Evolutionary conservation across 2,888 invertebrate species (phyloP).

Genomic region (Drosophila testacea): DNA sequence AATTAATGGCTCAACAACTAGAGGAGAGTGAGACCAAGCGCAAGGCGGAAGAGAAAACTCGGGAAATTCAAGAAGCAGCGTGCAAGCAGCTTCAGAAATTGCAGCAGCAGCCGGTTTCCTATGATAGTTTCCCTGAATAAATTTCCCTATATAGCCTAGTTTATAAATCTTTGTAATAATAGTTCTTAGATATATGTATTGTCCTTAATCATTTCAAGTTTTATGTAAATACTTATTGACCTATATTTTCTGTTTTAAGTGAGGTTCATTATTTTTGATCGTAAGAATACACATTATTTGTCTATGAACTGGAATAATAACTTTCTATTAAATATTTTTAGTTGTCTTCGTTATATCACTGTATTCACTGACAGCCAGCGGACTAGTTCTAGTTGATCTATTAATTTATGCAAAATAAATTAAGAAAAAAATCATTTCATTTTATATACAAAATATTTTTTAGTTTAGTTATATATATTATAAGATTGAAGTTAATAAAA

Average conservation of each 20-base stretch:
- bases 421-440: too few relatives aligned
- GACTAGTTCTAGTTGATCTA: too few relatives aligned
- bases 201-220: background rate
- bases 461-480: too few relatives aligned
- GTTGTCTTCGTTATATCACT: too few relatives aligned
- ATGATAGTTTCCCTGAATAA: background rate
- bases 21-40: conserved; percentile 11
- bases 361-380: too few relatives aligned
- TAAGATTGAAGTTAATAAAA: too few relatives aligned
- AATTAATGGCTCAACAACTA: conserved; percentile 7
- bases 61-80: conserved; percentile 17
- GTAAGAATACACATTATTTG: background rate
- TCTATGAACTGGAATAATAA: background rate
- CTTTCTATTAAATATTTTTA: background rate
- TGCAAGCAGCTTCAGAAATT: conserved; percentile 11
- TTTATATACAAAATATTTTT: too few relatives aligned
- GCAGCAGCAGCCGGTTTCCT: background rate
- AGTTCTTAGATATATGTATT: background rate
- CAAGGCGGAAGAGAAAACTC: conserved; percentile 3
- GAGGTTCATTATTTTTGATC: background rate
- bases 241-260: background rate
- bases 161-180: background rate
- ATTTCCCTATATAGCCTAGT: background rate
- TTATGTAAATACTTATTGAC: background rate
- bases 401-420: too few relatives aligned